Base-by-base conservation (phyloP, 2,113 vertebrate genomes). In the Triplophysa rosa region DNA sequence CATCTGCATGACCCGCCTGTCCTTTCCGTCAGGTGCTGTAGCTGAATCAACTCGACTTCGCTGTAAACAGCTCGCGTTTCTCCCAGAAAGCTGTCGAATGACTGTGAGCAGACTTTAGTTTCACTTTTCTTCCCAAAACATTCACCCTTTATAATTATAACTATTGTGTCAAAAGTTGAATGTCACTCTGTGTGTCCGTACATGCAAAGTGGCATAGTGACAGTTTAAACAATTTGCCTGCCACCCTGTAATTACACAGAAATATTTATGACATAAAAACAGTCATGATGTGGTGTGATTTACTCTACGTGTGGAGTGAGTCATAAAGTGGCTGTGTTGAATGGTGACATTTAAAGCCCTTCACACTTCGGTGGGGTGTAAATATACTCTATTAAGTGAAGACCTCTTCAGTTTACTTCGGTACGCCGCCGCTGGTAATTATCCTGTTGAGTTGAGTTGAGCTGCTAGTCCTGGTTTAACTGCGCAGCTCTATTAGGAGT, bases 361-460 rank as follows among this genome's bases (percentile, higher is more conserved):
- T 71, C 58, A 47, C 14, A n/a, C 49, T 42, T 19, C 6, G 10
- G 14, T n/a, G 16, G 13, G 63, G 69, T 75, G 73, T 87, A 88
- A 90, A 89, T 88, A 86, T 77, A 80, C 85, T 87, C 86, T 86
- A 84, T 88, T 83, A 70, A 87, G 79, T 86, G 80, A 79, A 89
- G 88, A 80, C 84, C 88, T 88, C 88, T 89, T 87, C 79, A 85
- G 78, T 84, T 82, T 59, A 17, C 61, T 70, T 63, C 77, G 73
- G 82, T 67, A 45, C 37, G 40, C 66, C 13, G 40, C 17, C 61
- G 1, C 69, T n/a, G 1, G 62, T 56, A 66, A 58, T 80, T 65
- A 67, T 45, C 23, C 47, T 42, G 72, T 29, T 21, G 68, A 73
- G 68, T 26, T 21, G 68, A 73, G 69, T 49, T 63, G 45, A 65